These are phyloP conservation scores for Platerodrilus igneus DNA, from an alignment of 2,888 invertebrate genomes.

Conservation along the genomic window DNA sequence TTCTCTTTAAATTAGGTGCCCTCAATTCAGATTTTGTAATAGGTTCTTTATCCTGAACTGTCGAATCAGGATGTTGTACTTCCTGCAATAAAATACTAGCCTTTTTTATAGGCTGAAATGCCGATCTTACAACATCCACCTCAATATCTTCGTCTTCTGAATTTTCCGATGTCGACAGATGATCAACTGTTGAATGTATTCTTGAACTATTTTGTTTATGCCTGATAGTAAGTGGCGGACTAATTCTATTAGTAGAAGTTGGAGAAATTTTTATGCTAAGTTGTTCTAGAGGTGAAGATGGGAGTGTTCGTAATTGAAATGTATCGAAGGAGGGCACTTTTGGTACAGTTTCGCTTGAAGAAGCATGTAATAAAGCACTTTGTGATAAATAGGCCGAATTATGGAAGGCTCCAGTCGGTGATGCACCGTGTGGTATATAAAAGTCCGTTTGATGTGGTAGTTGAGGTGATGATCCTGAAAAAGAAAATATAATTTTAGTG, in stretches of 20 bases:
- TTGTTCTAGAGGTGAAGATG: slow-evolving; percentile 42
- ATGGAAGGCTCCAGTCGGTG: slow-evolving; percentile 25
- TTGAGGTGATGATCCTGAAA: slow-evolving; percentile 49
- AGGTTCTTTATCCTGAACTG: slow-evolving; percentile 51
- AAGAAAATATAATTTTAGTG: slow-evolving; percentile 23
- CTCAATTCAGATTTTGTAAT: slow-evolving; percentile 55
- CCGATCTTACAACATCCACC: slow-evolving; percentile 73
- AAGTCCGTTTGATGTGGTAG: slow-evolving; percentile 37
- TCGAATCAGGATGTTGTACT: slow-evolving; percentile 57
- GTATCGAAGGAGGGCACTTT: slow-evolving; percentile 39
- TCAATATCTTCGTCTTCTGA: slow-evolving; percentile 68
- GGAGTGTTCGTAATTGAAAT: slow-evolving; percentile 26
- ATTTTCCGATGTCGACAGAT: slow-evolving; percentile 52
- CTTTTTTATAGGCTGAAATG: slow-evolving; percentile 64
- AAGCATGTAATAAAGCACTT: slow-evolving; percentile 54
- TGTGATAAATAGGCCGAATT: slow-evolving; percentile 50
- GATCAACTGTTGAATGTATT: slow-evolving; percentile 60
- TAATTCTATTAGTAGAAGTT: slow-evolving; percentile 55
- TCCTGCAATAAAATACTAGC: slow-evolving; percentile 55
- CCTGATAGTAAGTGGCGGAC: slow-evolving; percentile 46
- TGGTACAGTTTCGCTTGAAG: slow-evolving; percentile 49
- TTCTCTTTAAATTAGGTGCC: slow-evolving; percentile 55
- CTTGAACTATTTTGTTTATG: slow-evolving; percentile 48
- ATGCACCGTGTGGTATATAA: slow-evolving; percentile 27
- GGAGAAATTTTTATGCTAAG: slow-evolving; percentile 50